phyloP scores from a whole-genome alignment of 1,140 invertebrate genomes.

The Limonius californicus region DNA sequence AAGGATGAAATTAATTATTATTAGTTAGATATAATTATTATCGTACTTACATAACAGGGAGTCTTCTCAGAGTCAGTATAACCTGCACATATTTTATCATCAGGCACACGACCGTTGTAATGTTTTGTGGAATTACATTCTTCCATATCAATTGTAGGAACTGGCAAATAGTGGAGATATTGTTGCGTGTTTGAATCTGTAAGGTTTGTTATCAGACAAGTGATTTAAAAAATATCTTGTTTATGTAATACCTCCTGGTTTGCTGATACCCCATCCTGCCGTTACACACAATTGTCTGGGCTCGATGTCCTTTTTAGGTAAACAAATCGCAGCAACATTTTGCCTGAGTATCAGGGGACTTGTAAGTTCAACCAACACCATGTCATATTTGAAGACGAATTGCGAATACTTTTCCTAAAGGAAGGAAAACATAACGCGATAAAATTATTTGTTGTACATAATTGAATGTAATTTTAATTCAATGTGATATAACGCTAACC shows the following conservation, averaged over 20 bases:
- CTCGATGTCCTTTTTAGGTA: constrained; percentile 52
- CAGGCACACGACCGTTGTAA: constrained; percentile 55
- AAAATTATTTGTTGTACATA: background rate
- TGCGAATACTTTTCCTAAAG: constrained; percentile 57
- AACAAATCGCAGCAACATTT: constrained; percentile 56
- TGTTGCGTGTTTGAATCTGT: constrained; percentile 52
- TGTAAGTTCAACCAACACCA: constrained; percentile 53
- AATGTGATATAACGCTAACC: constrained; percentile 25
- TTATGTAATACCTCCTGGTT: constrained; percentile 51
- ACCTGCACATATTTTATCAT: constrained; percentile 57
- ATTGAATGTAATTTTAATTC: too few species aligned
- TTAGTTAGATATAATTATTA: background rate
- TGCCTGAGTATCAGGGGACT: constrained; percentile 53
- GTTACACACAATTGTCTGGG: constrained; percentile 56
- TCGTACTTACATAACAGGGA: constrained; percentile 54
- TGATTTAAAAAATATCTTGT: too few species aligned
- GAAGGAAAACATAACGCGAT: background rate
- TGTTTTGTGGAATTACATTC: constrained; percentile 60
- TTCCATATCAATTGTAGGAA: constrained; percentile 52
- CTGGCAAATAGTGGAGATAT: constrained; percentile 54
- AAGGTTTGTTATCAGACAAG: too few species aligned
- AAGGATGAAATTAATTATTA: constrained; percentile 30
- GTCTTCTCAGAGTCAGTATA: constrained; percentile 55
- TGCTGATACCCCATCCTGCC: constrained; percentile 56
- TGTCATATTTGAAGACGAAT: constrained; percentile 58